Evolutionary conservation across 2,888 invertebrate genomes (phyloP).

Genomic region (Arctia plantaginis): DNA sequence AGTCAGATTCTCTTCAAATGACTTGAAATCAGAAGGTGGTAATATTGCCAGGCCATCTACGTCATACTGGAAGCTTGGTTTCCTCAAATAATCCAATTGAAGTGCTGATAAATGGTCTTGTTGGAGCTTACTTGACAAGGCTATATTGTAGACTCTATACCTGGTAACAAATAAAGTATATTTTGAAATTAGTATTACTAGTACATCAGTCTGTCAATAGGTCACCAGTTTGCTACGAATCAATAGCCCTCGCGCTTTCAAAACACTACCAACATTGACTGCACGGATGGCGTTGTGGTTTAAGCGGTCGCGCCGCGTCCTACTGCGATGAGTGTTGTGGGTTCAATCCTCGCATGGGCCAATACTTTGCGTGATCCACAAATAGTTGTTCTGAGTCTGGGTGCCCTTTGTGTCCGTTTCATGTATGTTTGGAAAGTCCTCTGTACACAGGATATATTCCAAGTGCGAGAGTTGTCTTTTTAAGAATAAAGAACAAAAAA

Average conservation of each 20-base stretch:
- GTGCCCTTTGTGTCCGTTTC: no score
- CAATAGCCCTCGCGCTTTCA: no score
- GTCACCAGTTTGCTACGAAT: no score
- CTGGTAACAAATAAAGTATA: slow-evolving; percentile 50
- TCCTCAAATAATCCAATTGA: slow-evolving; percentile 67
- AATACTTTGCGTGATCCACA: background rate
- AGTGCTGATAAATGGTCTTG: slow-evolving; percentile 54
- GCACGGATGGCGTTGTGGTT: no score
- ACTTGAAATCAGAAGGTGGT: slow-evolving; percentile 64
- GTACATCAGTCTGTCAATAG: background rate
- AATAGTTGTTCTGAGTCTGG: background rate
- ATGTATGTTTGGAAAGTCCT: no score
- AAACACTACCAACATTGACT: no score
- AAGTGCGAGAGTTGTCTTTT: background rate
- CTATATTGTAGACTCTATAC: slow-evolving; percentile 70
- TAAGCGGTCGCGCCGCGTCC: no score
- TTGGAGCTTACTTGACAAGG: slow-evolving; percentile 57
- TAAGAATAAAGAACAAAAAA: background rate
- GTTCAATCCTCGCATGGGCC: background rate
- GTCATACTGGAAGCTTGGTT: slow-evolving; percentile 64
- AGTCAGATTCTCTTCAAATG: slow-evolving; percentile 69
- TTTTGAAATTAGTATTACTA: background rate
- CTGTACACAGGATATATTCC: background rate
- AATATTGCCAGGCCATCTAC: slow-evolving; percentile 71
- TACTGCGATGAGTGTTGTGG: background rate